Evolutionary conservation across 2,888 invertebrate genomes (phyloP), one percentile per base, ranked within the genome.

Genomic region (Scaptomyza parva): DNA sequence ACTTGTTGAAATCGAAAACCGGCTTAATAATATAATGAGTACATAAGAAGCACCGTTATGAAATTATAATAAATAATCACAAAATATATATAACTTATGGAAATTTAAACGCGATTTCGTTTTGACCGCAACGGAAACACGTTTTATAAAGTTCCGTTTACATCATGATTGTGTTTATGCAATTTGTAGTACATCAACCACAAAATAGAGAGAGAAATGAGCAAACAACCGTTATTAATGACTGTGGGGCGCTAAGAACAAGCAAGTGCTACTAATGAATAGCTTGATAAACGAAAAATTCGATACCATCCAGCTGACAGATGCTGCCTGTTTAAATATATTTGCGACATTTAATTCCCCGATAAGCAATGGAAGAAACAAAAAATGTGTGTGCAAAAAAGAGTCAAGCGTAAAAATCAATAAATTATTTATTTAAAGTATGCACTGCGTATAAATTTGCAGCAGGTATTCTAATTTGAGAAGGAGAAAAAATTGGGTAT

Each of bases 31-130:
- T 24, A n/a, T 33, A 62, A 28, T 14, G 2, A 11, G 12, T 20
- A n/a, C 37, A 26, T 50, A 44, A 52, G 44, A 61, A 52, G 52
- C 26, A 68, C 75, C 85, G 81, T 86, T 81, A 68, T 18, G 35
- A 59, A 60, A 77, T 76, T 72, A 61, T 26, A 7, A 33, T 14
- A 4, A 43, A 26, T 8, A 22, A n/a, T n/a, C 18, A 14, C 20
- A 35, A 44, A 41, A 24, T 24, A 51, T 52, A 51, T 52, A 17
- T 12, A 3, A n/a, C 26, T 2, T 17, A 33, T 35, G 0, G 35
- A 26, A 52, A 33, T 43, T 39, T 22, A 35, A 39, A 26, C 30
- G 35, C n/a, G n/a, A 35, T 14, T 17, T 45, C 37, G 40, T 58
- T 18, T 41, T 3, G 11, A 40, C 8, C 37, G 17, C 40, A 45